These are phyloP conservation scores for Drosophila micromelanica DNA, from an alignment of 1,140 invertebrate species.

Conservation along the genomic window DNA sequence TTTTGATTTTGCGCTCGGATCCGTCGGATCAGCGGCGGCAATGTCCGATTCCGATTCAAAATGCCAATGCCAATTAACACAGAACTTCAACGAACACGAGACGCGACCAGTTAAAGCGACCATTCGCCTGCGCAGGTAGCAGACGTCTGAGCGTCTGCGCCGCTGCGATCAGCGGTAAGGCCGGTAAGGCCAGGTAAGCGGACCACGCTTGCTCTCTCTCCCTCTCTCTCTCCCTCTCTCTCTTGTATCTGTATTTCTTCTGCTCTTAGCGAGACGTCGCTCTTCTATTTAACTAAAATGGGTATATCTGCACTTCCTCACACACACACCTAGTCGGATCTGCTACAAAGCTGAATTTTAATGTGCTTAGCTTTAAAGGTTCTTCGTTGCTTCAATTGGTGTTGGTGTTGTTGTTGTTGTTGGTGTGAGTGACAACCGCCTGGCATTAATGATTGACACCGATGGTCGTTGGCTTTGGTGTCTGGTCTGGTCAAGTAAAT, in stretches of 20 bases:
- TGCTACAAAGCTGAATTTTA: no score
- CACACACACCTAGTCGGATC: no score
- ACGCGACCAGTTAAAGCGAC: slow-evolving; percentile 42
- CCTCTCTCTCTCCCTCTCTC: not conserved
- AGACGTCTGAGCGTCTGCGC: slow-evolving; percentile 56
- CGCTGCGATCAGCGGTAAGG: slow-evolving; percentile 19
- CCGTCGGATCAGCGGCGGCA: slow-evolving; percentile 5
- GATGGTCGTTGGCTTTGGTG: slow-evolving; percentile 33
- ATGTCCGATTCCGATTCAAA: slow-evolving; percentile 12
- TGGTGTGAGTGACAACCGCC: slow-evolving; percentile 19
- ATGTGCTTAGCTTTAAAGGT: slow-evolving; percentile 8
- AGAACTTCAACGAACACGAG: slow-evolving; percentile 32
- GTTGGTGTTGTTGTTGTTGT: slow-evolving; percentile 15
- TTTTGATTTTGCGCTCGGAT: slow-evolving; percentile 2
- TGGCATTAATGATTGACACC: slow-evolving; percentile 39
- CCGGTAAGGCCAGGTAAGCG: slow-evolving; percentile 26
- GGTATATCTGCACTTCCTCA: slow-evolving; percentile 16
- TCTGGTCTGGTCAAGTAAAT: slow-evolving; percentile 42
- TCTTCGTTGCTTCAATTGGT: slow-evolving; percentile 28
- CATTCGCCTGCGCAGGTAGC: slow-evolving; percentile 68
- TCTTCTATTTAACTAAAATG: not conserved
- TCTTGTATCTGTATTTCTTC: not conserved
- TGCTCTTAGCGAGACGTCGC: not conserved
- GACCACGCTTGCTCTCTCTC: not conserved
- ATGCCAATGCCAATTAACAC: slow-evolving; percentile 37